These are phyloP conservation scores for Isaurus tuberculatus DNA, from an alignment of 92 coral and sea anemone species.

Conservation along the genomic window DNA sequence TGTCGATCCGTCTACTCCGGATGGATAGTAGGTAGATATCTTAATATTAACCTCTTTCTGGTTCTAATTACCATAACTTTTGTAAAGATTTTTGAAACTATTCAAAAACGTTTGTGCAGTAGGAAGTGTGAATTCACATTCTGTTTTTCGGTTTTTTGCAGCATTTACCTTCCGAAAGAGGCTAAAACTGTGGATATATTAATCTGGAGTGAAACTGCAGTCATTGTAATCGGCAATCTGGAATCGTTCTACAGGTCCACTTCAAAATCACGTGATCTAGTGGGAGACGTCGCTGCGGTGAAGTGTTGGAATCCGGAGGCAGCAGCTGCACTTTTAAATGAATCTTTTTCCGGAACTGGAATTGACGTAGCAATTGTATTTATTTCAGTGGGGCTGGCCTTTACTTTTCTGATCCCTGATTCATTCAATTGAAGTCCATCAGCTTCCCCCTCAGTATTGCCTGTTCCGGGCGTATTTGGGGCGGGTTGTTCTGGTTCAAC, in stretches of 20 bases:
- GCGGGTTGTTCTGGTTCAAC: constrained; percentile 35
- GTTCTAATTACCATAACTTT: no score
- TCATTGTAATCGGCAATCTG: background rate
- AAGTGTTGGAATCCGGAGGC: constrained; percentile 64
- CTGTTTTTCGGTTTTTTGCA: no score
- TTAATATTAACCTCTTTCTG: no score
- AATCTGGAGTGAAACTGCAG: background rate
- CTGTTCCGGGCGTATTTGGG: constrained; percentile 38
- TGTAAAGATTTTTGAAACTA: no score
- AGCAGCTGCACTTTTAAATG: constrained; percentile 31
- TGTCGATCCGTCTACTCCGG: no score
- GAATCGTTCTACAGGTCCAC: constrained; percentile 1
- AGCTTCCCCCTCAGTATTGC: constrained; percentile 35
- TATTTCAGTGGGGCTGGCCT: background rate
- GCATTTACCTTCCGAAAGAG: no score
- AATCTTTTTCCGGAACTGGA: constrained; percentile 7
- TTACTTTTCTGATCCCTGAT: background rate
- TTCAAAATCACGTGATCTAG: constrained; percentile 80
- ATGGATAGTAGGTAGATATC: no score
- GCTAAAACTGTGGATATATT: no score
- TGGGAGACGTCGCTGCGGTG: constrained; percentile 90
- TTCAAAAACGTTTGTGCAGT: no score
- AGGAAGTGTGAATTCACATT: no score
- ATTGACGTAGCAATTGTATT: background rate
- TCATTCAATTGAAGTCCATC: constrained; percentile 12